A percentile compares a stretch with the other conserved stretches of the same genome.
phyloP scores from a whole-genome alignment of 2,113 vertebrate species.

The Ochotona curzoniae region DNA sequence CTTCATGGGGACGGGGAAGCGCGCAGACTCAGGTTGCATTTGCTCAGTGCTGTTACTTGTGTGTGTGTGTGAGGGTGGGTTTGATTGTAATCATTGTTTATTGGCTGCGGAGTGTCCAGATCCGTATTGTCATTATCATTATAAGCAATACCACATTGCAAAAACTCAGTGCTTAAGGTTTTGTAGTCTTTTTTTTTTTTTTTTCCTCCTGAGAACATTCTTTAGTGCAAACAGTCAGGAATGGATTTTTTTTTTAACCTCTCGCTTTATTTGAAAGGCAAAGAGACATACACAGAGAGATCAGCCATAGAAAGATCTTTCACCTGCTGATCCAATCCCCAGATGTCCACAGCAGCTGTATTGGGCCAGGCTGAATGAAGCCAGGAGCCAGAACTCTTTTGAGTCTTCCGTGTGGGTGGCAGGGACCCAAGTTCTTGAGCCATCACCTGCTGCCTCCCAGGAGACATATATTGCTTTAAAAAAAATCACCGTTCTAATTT shows the following conservation, averaged over 20 bases:
- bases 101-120: slow-evolving; percentile 55
- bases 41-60: slow-evolving; percentile 4
- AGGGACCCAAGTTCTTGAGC: too few species aligned
- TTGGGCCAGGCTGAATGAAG: too few species aligned
- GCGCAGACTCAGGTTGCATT: slow-evolving; percentile 13
- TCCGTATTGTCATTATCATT: slow-evolving; percentile 29
- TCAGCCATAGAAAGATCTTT: too few species aligned
- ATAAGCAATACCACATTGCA: slow-evolving; percentile 10
- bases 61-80: not conserved
- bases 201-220: not conserved
- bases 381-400: too few species aligned
- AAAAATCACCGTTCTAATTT: not conserved
- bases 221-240: not conserved
- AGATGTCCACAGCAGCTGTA: too few species aligned
- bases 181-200: not conserved
- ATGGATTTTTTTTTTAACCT: not conserved
- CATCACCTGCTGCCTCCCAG: too few species aligned
- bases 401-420: too few species aligned
- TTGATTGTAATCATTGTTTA: slow-evolving; percentile 55
- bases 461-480: slow-evolving; percentile 5
- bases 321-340: too few species aligned
- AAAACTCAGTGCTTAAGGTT: slow-evolving; percentile 6
- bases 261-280: too few species aligned
- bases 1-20: slow-evolving; percentile 23
- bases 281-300: too few species aligned